Evolutionary conservation across 2,888 invertebrate genomes (phyloP).

Genomic region (Smittia aterrima): DNA sequence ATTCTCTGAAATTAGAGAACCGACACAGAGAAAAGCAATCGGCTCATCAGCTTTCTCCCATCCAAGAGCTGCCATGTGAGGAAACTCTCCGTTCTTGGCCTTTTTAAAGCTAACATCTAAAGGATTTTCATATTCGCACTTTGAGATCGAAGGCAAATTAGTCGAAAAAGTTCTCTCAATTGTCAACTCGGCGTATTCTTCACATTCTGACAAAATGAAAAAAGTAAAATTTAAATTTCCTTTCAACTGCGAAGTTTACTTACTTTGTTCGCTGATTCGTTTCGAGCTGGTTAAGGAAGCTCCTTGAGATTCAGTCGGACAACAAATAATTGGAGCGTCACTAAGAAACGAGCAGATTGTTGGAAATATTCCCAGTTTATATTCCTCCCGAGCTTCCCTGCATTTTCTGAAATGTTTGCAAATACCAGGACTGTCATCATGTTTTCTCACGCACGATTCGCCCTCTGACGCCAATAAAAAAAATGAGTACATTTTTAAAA

Average conservation of each 20-base stretch:
- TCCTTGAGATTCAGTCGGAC: constrained; percentile 17
- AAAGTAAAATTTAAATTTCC: not conserved
- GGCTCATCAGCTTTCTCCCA: constrained; percentile 48
- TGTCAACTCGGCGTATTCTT: constrained; percentile 22
- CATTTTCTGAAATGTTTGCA: not conserved
- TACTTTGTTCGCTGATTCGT: constrained; percentile 19
- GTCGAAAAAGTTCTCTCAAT: not conserved
- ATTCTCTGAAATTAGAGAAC: constrained; percentile 56
- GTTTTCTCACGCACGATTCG: not conserved
- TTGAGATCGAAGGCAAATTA: not conserved
- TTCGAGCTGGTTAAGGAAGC: not conserved
- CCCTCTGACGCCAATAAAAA: not conserved
- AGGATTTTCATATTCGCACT: constrained; percentile 20
- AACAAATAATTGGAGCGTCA: constrained; percentile 43
- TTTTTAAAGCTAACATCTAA: constrained; percentile 53
- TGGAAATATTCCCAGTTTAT: not conserved
- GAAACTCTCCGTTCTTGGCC: constrained; percentile 57
- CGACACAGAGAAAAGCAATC: constrained; percentile 51
- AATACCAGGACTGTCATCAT: not conserved
- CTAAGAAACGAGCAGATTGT: constrained; percentile 1
- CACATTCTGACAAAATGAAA: constrained; percentile 5
- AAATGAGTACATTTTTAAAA: no score
- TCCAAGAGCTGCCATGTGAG: constrained; percentile 57
- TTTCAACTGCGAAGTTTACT: not conserved
- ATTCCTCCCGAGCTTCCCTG: not conserved